phyloP scores from a whole-genome alignment of 2,797 vertebrate genomes.

The Typhlichthys subterraneus region DNA sequence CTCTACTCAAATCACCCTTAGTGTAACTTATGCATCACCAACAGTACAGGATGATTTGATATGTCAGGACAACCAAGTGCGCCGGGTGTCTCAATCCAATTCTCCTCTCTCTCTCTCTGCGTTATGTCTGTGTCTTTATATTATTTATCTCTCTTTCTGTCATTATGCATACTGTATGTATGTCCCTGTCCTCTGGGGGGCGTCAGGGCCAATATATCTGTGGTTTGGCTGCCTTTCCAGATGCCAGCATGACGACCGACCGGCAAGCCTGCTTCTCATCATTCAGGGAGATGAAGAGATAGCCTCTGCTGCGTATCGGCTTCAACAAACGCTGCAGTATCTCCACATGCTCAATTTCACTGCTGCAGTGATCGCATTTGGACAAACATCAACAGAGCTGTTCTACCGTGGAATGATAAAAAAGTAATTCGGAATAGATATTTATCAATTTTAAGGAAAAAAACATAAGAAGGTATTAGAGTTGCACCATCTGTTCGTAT shows the following conservation, averaged over 20 bases:
- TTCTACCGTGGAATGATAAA: constrained; percentile 49
- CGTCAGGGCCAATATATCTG: constrained; percentile 32
- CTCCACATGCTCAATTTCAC: constrained; percentile 61
- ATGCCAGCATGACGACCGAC: constrained; percentile 30
- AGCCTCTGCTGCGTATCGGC: constrained; percentile 35
- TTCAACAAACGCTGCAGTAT: constrained; percentile 48
- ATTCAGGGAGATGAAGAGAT: constrained; percentile 50
- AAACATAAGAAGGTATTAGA: background rate
- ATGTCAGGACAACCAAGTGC: background rate
- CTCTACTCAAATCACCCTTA: constrained; percentile 56
- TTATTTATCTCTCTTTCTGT: background rate
- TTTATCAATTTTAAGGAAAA: background rate
- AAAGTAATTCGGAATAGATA: background rate
- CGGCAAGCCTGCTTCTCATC: constrained; percentile 60
- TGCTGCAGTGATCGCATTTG: constrained; percentile 48
- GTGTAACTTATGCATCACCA: constrained; percentile 58
- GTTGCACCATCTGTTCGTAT: no score
- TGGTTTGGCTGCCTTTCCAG: constrained; percentile 53
- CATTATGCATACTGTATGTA: constrained; percentile 19
- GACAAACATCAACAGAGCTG: constrained; percentile 42
- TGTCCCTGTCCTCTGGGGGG: constrained; percentile 19
- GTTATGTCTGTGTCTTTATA: background rate
- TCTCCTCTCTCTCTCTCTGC: background rate
- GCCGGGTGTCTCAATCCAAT: background rate
- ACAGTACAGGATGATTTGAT: constrained; percentile 27